A percentile compares a stretch with the other conserved stretches of the same genome.
phyloP scores from a whole-genome alignment of 2,113 vertebrate species.

The Siniperca knerii region DNA sequence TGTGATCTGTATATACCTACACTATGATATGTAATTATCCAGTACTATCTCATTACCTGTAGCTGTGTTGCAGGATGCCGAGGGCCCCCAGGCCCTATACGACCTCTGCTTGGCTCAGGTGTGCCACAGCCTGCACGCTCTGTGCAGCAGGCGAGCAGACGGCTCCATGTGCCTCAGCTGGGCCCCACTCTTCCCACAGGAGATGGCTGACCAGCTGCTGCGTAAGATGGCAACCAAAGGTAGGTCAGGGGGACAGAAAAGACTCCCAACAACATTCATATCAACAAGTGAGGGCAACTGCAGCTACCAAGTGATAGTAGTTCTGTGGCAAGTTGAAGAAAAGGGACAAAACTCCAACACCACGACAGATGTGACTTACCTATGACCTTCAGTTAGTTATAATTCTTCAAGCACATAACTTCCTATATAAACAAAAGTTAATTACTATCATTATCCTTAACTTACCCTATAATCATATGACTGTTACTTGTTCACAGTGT shows the following conservation, averaged over 20 bases:
- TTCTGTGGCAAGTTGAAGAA: background rate
- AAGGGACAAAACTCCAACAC: background rate
- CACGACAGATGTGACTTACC: background rate
- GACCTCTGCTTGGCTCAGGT: constrained; percentile 92
- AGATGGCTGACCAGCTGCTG: constrained; percentile 93
- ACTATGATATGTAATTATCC: background rate
- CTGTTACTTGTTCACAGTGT: constrained; percentile 6
- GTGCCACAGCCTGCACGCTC: constrained; percentile 88
- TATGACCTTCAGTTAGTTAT: background rate
- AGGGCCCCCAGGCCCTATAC: constrained; percentile 87
- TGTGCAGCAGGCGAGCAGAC: constrained; percentile 90
- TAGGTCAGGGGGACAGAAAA: constrained; percentile 71
- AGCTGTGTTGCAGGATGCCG: constrained; percentile 85
- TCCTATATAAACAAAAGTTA: background rate
- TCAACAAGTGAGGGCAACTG: background rate
- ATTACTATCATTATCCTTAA: background rate
- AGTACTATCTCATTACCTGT: background rate
- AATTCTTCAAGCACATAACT: background rate
- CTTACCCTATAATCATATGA: constrained; percentile 4
- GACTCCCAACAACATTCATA: background rate
- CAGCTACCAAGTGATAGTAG: background rate
- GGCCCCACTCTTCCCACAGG: constrained; percentile 92
- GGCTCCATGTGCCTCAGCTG: constrained; percentile 90
- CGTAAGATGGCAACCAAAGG: constrained; percentile 91
- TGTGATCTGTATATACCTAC: background rate